Conservation (phyloP, 1,140 invertebrate species). For the Caenorhabditis elegans region WBcel235 BX284602.5:13951501-13952000, state of each 20-base stretch:
- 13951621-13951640: too few relatives aligned
- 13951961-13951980: slow-evolving; percentile 12
- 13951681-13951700: not conserved
- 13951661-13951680: not conserved
- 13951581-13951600: too few relatives aligned
- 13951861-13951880: too few relatives aligned
- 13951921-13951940: too few relatives aligned
- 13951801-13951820: not conserved
- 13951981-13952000: not conserved
- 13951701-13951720: not conserved
- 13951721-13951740: not conserved
- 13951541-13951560: too few relatives aligned
- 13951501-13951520: too few relatives aligned
- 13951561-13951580: too few relatives aligned
- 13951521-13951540: too few relatives aligned
- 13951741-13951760: not conserved
- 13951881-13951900: too few relatives aligned
- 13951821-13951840: not conserved
- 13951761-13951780: not conserved
- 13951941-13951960: too few relatives aligned
- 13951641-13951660: not conserved
- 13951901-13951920: not conserved
- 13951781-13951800: not conserved
- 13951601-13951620: too few relatives aligned
- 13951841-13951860: not conserved